These are phyloP conservation scores for Xanthia togata DNA, from an alignment of 2,888 invertebrate genomes.

Conservation along the genomic window DNA sequence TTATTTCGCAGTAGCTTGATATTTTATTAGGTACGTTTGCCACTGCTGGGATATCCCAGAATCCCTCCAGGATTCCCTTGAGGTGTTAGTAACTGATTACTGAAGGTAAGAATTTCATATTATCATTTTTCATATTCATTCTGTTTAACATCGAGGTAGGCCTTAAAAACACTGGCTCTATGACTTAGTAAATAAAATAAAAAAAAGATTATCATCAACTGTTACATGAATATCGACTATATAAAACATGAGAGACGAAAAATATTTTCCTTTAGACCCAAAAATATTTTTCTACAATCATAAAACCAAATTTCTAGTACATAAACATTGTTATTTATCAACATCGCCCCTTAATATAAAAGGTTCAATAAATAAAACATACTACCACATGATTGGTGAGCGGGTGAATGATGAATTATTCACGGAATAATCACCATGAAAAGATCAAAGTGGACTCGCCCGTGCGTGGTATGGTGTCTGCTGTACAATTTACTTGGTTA, in stretches of 20 bases:
- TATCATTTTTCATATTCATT: background rate
- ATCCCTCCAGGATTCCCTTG: background rate
- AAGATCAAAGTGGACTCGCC: slow-evolving; percentile 72
- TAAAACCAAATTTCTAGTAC: slow-evolving; percentile 57
- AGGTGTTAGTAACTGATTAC: background rate
- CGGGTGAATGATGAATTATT: slow-evolving; percentile 73
- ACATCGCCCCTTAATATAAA: slow-evolving; percentile 60
- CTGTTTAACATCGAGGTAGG: background rate
- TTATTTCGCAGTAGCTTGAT: slow-evolving; percentile 3
- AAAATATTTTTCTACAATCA: slow-evolving; percentile 48
- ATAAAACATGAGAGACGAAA: slow-evolving; percentile 32
- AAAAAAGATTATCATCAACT: background rate
- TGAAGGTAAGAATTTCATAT: background rate
- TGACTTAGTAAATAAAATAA: background rate
- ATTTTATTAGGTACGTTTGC: background rate
- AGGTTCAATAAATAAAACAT: slow-evolving; percentile 69
- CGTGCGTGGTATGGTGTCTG: slow-evolving; percentile 32
- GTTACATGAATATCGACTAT: slow-evolving; percentile 23
- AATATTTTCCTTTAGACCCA: slow-evolving; percentile 23
- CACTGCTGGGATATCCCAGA: background rate
- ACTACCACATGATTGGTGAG: slow-evolving; percentile 57
- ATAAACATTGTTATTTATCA: slow-evolving; percentile 61
- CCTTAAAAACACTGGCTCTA: background rate
- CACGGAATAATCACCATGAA: slow-evolving; percentile 75
- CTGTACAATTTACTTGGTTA: slow-evolving; percentile 37